Evolutionary conservation across 2,113 vertebrate genomes (phyloP).

Genomic region (Hymenochirus boettgeri): DNA sequence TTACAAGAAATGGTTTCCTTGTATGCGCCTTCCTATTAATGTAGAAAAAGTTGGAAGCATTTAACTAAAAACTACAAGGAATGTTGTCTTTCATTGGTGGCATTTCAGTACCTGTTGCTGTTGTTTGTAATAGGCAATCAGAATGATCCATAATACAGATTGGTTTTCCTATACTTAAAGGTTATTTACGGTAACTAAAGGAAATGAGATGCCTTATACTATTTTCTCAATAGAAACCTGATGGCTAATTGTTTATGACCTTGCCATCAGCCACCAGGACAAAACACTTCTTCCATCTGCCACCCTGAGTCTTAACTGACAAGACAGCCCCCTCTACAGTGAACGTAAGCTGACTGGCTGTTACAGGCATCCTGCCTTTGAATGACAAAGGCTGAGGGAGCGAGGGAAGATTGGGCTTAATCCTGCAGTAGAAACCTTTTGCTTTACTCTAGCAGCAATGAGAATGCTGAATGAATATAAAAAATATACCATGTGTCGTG

Average conservation of each 20-base stretch:
- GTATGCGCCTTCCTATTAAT: no score
- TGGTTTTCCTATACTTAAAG: no score
- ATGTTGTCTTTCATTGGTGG: no score
- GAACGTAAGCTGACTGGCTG: slow-evolving; percentile 30
- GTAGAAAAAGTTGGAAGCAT: no score
- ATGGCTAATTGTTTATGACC: slow-evolving; percentile 34
- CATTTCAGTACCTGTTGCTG: no score
- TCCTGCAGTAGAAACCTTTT: slow-evolving; percentile 36
- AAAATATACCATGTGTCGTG: not conserved
- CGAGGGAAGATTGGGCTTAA: slow-evolving; percentile 28
- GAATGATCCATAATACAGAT: no score
- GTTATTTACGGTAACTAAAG: not conserved
- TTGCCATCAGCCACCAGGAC: slow-evolving; percentile 39
- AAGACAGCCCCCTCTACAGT: slow-evolving; percentile 21
- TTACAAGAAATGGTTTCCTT: no score
- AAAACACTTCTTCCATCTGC: slow-evolving; percentile 43
- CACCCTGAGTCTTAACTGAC: slow-evolving; percentile 37
- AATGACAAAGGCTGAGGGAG: slow-evolving; percentile 38
- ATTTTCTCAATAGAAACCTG: slow-evolving; percentile 15
- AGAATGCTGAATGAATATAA: slow-evolving; percentile 25
- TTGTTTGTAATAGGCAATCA: no score
- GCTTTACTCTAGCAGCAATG: slow-evolving; percentile 30
- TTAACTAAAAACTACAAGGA: no score
- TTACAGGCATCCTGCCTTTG: slow-evolving; percentile 29
- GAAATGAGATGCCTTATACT: not conserved